Evolutionary conservation across 2,888 invertebrate genomes (phyloP).

Genomic region (Rhagonycha lutea): DNA sequence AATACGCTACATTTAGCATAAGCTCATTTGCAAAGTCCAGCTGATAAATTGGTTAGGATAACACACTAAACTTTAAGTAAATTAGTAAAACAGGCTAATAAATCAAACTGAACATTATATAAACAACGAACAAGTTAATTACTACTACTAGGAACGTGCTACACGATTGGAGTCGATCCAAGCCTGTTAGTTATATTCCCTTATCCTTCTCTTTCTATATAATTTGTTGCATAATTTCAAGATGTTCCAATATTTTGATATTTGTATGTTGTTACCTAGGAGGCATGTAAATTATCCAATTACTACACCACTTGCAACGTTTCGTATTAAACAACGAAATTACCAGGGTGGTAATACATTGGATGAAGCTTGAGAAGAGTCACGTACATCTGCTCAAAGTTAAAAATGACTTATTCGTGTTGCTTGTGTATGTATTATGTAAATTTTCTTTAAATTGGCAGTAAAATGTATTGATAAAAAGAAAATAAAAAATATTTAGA

Average conservation of each 20-base stretch:
- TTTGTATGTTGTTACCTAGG: background rate
- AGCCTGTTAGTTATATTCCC: slow-evolving; percentile 1
- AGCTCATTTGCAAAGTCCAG: slow-evolving; percentile 26
- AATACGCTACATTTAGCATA: slow-evolving; percentile 13
- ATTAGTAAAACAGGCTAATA: slow-evolving; percentile 26
- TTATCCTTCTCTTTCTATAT: background rate
- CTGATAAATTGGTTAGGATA: slow-evolving; percentile 25
- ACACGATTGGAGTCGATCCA: slow-evolving; percentile 21
- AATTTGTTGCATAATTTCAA: slow-evolving; percentile 2
- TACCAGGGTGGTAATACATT: background rate
- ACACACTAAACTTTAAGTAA: slow-evolving; percentile 28
- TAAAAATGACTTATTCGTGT: slow-evolving; percentile 1
- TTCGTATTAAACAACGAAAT: background rate
- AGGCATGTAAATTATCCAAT: background rate
- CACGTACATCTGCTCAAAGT: slow-evolving; percentile 1
- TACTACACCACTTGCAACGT: background rate
- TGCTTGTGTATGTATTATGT: background rate
- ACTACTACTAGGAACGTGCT: slow-evolving; percentile 14
- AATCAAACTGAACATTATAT: slow-evolving; percentile 29
- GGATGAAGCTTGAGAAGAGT: background rate
- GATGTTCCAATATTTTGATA: background rate
- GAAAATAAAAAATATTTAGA: background rate
- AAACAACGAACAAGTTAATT: slow-evolving; percentile 30
- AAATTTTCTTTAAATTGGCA: background rate
- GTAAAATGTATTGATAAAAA: slow-evolving; percentile 1